Evolutionary conservation across 1,140 invertebrate genomes (phyloP).

Genomic region (Apis cerana): DNA sequence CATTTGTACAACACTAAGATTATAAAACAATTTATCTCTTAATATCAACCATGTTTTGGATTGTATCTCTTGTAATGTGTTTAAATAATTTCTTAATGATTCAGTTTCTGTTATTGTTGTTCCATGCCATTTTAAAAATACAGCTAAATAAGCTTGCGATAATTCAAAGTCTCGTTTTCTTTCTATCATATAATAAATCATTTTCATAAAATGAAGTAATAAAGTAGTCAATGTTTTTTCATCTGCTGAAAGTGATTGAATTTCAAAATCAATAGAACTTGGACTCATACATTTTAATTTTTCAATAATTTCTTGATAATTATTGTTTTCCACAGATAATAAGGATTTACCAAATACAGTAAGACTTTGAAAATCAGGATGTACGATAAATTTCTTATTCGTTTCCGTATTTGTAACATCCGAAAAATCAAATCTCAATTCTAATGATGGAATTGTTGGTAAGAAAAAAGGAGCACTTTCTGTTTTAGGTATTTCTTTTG

Average conservation of each 20-base stretch:
- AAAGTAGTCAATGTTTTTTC: conserved; percentile 85
- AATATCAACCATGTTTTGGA: conserved; percentile 85
- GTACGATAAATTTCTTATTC: conserved; percentile 81
- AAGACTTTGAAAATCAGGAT: conserved; percentile 84
- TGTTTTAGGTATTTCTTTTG: conserved; percentile 90
- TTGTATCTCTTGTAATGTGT: conserved; percentile 84
- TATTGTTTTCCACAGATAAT: conserved; percentile 72
- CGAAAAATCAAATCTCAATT: conserved; percentile 90
- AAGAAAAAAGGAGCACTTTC: conserved; percentile 97
- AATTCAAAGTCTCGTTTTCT: conserved; percentile 94
- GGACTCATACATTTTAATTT: conserved; percentile 92
- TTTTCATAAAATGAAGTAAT: conserved; percentile 90
- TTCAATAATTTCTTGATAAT: conserved; percentile 84
- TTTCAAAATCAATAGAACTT: conserved; percentile 94
- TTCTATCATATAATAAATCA: conserved; percentile 87
- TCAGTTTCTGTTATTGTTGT: conserved; percentile 83
- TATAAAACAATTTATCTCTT: conserved; percentile 88
- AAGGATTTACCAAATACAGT: conserved; percentile 86
- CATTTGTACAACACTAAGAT: conserved; percentile 88
- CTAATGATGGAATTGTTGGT: conserved; percentile 92
- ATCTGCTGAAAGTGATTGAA: conserved; percentile 89
- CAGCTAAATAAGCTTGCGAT: conserved; percentile 93
- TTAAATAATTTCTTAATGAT: conserved; percentile 83
- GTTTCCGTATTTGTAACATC: conserved; percentile 74
- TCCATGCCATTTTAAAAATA: conserved; percentile 94